Evolutionary conservation across 2,113 vertebrate species (phyloP), one percentile per base, ranked within the genome.

Genomic region (Geococcyx californianus): DNA sequence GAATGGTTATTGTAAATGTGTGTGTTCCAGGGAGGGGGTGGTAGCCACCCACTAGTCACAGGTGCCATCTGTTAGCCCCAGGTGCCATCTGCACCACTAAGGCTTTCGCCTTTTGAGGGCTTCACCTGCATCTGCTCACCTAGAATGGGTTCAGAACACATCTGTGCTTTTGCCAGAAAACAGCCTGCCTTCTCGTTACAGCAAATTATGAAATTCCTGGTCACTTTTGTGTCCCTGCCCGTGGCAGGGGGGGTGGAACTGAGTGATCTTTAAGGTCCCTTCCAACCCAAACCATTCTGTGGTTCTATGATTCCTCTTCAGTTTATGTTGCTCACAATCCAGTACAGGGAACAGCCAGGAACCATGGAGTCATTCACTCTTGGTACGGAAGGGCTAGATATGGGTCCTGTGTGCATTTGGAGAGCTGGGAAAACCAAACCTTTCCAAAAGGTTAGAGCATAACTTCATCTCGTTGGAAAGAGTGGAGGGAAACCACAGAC

Each of bases 61-160:
- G 93, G 64, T 87, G 92, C 62, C 84, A 66, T 70, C 81, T 94
- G 89, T 63, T 44, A 82, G 34, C 72, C 73, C 64, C 86, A 74
- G 93, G 64, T 87, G 92, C 89, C 9, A 11, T 67, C 83, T 59
- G 62, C 66, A 75, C 54, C 80, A 40, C 68, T 3, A 1, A 60
- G 60, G 54, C 54, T 51, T 60, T 70, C 38, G 64, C 72, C 68
- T 88, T 62, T 51, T 81, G 75, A 24, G 79, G 56, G 79, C 54
- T 80, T 92, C 44, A 64, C 89, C 84, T 95, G 54, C 58, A 13
- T 64, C 73, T 94, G 60, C 59, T 68, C 49, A 66, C 67, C 56
- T 73, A 49, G 74, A 58, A 63, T 2, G 3, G 20, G 13, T 47
- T 96, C 72, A 67, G 68, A 69, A 64, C 66, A 36, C 18, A 69